Percentiles rank a stretch among this genome's conserved stretches.
Conservation (phyloP, 2,797 vertebrate species). For the Rhabdophis nuchalis region DNA sequence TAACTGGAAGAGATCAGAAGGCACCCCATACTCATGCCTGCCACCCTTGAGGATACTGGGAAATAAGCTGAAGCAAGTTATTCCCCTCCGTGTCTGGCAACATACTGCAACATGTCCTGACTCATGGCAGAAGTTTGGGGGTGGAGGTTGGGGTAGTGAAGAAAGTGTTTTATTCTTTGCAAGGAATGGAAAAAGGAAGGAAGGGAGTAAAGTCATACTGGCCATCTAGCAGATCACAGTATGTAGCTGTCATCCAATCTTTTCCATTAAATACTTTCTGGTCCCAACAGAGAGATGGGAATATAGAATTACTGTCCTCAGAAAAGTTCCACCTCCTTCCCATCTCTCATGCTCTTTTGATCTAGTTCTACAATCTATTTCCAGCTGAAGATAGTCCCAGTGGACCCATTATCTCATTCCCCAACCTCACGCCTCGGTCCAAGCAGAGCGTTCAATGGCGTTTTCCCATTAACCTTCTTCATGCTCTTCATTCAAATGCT, state of each 20-base stretch:
- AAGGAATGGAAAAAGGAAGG: background rate
- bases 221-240: background rate
- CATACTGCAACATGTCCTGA: background rate
- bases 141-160: background rate
- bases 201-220: background rate
- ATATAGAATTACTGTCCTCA: background rate
- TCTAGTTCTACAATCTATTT: constrained; percentile 2
- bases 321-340: background rate
- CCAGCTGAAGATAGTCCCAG: constrained; percentile 9
- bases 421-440: background rate
- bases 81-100: background rate
- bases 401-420: background rate
- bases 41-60: background rate
- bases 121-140: background rate
- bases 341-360: constrained; percentile 27
- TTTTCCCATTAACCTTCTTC: background rate
- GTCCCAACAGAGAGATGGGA: background rate
- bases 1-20: background rate
- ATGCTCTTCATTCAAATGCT: background rate
- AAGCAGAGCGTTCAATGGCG: background rate
- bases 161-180: background rate
- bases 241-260: background rate
- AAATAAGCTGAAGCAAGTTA: background rate
- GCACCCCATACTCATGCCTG: background rate
- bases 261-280: constrained; percentile 7